Evolutionary conservation across 2,113 vertebrate genomes (phyloP), one percentile per base, ranked within the genome.

Genomic region (Gorilla gorilla): DNA sequence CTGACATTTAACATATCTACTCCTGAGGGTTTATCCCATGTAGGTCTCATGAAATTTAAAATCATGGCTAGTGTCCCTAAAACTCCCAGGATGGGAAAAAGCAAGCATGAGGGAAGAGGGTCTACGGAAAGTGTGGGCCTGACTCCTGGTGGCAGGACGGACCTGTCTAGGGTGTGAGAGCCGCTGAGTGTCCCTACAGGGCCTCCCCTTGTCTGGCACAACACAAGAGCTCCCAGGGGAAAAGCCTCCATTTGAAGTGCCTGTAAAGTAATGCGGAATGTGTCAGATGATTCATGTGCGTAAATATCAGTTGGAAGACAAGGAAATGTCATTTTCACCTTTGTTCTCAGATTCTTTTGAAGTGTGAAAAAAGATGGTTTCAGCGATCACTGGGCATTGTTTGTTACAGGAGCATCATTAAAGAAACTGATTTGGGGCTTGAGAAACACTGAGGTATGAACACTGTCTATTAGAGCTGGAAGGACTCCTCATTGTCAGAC

Each of bases 301-400:
- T 22, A 30, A 57, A 40, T 16, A 22, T 4, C 68, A 55, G 48
- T 5, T 92, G 57, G 35, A 87, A 50, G 95, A 48, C 23, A 23
- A 80, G 27, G 59, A 64, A 79, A 27, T 25, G 72, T 13, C 66
- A 73, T 22, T 75, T 27, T 38, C 17, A 14, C 59, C 40, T 90
- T 84, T 66, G 40, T 91, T 79, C 59, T 90, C 92, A 40, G 93
- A 40, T 30, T 16, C 45, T 66, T 91, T 20, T 82, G 75, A 92
- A 85, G 50, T 59, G 23, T 3, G 7, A 32, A 5, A 32, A 75
- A 61, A 50, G 35, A 45, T 2, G 25, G 72, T 16, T 35, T 43
- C 2, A 4, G 4, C 18, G 5, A 50, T 43, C 17, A 18, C 13
- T 6, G 8, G 48, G 43, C 16, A 3, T 2, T 64, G n/a, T 50